A percentile compares a stretch with the other conserved stretches of the same genome.
These are phyloP conservation scores for Stegodyphus mimosarum DNA, from an alignment of 1,140 invertebrate genomes.

Conservation along the genomic window DNA sequence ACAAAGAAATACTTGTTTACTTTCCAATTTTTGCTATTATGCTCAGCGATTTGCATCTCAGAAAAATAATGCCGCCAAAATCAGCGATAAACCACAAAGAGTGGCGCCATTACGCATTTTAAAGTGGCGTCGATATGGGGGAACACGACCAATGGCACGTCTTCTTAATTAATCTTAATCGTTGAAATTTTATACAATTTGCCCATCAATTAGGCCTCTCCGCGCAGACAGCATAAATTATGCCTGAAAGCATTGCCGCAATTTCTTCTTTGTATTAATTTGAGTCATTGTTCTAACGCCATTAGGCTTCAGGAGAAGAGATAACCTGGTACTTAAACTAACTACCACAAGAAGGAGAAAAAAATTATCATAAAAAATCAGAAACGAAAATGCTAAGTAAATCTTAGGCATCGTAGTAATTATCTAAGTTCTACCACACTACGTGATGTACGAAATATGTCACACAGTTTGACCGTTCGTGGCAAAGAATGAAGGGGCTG, in stretches of 20 bases:
- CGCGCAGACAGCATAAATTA: slow-evolving; percentile 54
- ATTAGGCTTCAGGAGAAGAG: too few species aligned
- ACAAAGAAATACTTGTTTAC: too few species aligned
- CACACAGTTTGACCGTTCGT: slow-evolving; percentile 13
- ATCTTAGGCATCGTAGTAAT: slow-evolving; percentile 1
- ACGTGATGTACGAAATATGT: slow-evolving; percentile 31
- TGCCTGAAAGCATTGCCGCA: slow-evolving; percentile 37
- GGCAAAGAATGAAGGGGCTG: not conserved
- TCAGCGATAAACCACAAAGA: too few species aligned
- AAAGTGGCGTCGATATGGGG: not conserved
- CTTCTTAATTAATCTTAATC: slow-evolving; percentile 55
- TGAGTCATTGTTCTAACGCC: slow-evolving; percentile 43
- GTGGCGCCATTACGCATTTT: too few species aligned
- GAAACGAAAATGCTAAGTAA: not conserved
- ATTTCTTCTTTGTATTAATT: slow-evolving; percentile 54
- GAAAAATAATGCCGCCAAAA: too few species aligned
- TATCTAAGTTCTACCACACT: not conserved
- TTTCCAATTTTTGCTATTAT: too few species aligned
- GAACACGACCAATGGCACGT: slow-evolving; percentile 38
- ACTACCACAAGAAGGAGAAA: not conserved
- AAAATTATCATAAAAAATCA: slow-evolving; percentile 1
- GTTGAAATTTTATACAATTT: slow-evolving; percentile 59
- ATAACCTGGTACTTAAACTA: not conserved
- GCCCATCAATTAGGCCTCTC: slow-evolving; percentile 50
- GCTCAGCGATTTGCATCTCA: too few species aligned